phyloP scores from a whole-genome alignment of 2,113 vertebrate species.

The Myiagra hebetior region DNA sequence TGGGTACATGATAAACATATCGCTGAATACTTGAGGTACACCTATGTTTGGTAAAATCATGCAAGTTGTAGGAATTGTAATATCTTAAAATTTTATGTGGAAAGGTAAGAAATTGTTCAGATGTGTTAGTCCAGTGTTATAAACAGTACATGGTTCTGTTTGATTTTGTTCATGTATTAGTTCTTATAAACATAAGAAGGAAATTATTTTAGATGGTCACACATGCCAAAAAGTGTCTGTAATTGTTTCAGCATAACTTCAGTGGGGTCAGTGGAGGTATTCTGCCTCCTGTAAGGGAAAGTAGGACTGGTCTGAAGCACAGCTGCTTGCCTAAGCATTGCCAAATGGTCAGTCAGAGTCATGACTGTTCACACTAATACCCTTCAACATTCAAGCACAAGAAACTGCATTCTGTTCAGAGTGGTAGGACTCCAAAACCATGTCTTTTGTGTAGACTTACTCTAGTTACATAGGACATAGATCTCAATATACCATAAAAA shows the following conservation, averaged over 20 bases:
- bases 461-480: neutral
- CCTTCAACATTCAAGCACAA: neutral
- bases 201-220: neutral
- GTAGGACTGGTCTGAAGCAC: neutral
- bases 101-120: neutral
- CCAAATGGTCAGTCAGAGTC: neutral
- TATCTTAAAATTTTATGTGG: neutral
- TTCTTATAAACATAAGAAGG: neutral
- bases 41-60: neutral
- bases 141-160: neutral
- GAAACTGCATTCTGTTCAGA: neutral
- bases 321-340: neutral
- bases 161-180: neutral
- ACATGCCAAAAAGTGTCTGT: neutral
- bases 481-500: neutral
- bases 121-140: neutral
- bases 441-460: neutral
- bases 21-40: neutral
- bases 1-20: neutral
- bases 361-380: rapidly evolving
- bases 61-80: neutral
- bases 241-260: neutral
- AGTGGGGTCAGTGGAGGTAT: neutral
- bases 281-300: neutral
- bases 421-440: neutral